These are phyloP conservation scores for Fulmarus glacialis DNA, from an alignment of 2,113 vertebrate species.

Conservation along the genomic window DNA sequence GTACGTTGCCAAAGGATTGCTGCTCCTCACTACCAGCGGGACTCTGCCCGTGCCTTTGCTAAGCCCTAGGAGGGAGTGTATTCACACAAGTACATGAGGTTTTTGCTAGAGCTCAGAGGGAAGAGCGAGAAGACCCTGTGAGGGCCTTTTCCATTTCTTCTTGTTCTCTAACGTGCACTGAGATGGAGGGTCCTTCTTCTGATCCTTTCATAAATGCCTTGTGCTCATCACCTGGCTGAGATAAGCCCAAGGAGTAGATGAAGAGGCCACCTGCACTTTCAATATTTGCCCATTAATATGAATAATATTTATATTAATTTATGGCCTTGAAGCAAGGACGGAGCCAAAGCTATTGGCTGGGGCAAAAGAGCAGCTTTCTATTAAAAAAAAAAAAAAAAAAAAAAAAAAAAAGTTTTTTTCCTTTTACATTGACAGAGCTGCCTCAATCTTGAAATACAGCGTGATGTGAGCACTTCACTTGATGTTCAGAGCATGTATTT, in stretches of 20 bases:
- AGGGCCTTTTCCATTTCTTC: not conserved
- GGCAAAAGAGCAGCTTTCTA: not conserved
- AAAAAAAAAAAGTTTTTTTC: not conserved
- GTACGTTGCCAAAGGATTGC: constrained; percentile 56
- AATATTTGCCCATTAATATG: not conserved
- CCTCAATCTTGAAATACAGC: not conserved
- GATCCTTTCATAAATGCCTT: not conserved
- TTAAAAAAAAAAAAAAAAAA: not conserved
- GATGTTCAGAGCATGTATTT: constrained; percentile 1
- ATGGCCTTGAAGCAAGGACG: not conserved
- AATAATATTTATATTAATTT: not conserved
- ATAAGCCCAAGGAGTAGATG: not conserved
- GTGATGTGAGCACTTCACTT: not conserved
- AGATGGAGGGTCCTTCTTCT: not conserved
- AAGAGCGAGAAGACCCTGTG: not conserved
- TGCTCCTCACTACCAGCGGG: not conserved
- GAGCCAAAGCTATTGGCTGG: not conserved
- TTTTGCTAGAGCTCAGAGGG: not conserved
- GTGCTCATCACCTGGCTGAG: not conserved
- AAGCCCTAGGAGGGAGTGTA: fast-evolving
- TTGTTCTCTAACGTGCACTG: not conserved
- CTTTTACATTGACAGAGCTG: not conserved
- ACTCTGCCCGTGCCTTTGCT: not conserved
- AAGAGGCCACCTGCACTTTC: not conserved
- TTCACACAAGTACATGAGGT: not conserved